phyloP scores from a whole-genome alignment of 2,113 vertebrate genomes.

The Sylvietta virens region DNA sequence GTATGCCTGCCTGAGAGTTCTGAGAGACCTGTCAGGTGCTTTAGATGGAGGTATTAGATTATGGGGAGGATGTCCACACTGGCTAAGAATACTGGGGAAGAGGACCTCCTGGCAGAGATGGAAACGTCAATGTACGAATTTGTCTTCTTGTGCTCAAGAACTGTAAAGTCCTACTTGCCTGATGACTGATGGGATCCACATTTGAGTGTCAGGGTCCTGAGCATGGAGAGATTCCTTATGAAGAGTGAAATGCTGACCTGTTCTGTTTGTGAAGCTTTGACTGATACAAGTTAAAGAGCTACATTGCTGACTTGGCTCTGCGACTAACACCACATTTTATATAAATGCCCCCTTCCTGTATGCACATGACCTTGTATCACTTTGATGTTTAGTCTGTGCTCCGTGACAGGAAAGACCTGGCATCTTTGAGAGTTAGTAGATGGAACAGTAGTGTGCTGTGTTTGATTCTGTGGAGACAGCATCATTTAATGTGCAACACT shows the following conservation, averaged over 20 bases:
- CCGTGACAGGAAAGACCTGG: background rate
- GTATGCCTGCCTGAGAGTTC: conserved; percentile 46
- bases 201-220: background rate
- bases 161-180: background rate
- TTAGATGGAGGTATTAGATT: background rate
- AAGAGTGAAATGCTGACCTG: background rate
- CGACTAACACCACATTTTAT: background rate
- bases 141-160: background rate
- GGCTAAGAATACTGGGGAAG: background rate
- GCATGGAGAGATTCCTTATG: background rate
- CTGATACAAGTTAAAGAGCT: background rate
- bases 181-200: background rate
- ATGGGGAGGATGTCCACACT: background rate
- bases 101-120: background rate
- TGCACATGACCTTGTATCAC: accelerated
- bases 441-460: background rate
- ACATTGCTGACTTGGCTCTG: background rate
- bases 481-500: background rate
- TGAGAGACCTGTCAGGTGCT: background rate
- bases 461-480: background rate
- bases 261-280: background rate
- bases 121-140: background rate
- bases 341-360: background rate
- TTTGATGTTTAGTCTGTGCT: background rate
- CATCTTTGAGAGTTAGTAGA: background rate